phyloP scores from a whole-genome alignment of 2,113 vertebrate genomes.

The Halcyon senegalensis region DNA sequence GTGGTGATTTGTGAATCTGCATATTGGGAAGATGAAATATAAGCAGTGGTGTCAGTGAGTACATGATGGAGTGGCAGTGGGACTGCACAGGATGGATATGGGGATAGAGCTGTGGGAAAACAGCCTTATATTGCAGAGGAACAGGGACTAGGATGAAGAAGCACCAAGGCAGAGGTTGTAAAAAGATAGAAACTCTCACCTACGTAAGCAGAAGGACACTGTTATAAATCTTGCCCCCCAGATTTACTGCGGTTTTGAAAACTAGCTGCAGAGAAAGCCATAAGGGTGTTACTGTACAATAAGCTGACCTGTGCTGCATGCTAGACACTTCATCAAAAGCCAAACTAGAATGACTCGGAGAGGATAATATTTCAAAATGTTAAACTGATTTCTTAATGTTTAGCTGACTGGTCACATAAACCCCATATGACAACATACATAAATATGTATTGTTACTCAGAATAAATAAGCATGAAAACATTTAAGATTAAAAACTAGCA shows the following conservation, averaged over 20 bases:
- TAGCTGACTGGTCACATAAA: not conserved
- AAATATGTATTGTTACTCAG: not conserved
- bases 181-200: not conserved
- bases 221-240: not conserved
- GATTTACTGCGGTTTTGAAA: not conserved
- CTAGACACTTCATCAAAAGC: not conserved
- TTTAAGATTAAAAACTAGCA: not conserved
- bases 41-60: not conserved
- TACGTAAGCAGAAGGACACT: not conserved
- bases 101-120: not conserved
- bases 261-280: not conserved
- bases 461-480: not conserved
- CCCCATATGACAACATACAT: not conserved
- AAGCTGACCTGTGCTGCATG: not conserved
- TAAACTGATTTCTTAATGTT: not conserved
- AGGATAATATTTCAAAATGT: not conserved
- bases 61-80: accelerated
- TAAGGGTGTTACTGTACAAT: accelerated
- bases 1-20: not conserved
- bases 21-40: not conserved
- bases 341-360: not conserved
- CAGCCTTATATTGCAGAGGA: not conserved
- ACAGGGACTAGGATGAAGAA: accelerated
- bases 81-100: not conserved
- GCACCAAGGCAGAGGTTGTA: not conserved